Evolutionary conservation across 2,113 vertebrate species (phyloP), one percentile per base, ranked within the genome.

Genomic region (Oryzias curvinotus): DNA sequence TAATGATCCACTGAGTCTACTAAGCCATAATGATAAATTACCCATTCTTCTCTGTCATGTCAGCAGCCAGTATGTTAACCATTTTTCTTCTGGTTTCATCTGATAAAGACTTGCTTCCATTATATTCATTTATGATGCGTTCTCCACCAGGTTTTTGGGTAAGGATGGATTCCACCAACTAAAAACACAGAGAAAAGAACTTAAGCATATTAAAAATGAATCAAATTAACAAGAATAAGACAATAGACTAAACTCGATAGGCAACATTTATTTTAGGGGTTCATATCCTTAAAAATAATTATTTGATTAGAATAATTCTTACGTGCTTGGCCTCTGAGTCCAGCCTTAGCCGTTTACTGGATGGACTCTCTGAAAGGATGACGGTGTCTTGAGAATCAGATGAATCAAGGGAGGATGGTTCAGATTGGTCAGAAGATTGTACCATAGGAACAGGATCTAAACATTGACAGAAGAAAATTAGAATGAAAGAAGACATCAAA

Each of bases 41-140:
- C 71, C 69, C 62, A 71, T 78, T 52, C 14, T 67, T 74, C 13
- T 75, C 74, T 2, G 52, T 68, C 81, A 84, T 42, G 36, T 81
- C 81, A 63, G 78, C 78, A 58, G 54, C 64, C 52, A 80, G 74
- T 5, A 78, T 75, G 74, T 78, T 78, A 23, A 84, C 75, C 65
- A 76, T 57, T 57, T 84, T 70, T 5, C 68, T 52, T 41, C 63
- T 69, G 17, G 50, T 65, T 60, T 68, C 72, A 73, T 81, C 68
- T 13, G 19, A 12, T 14, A 73, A 52, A 13, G 64, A 30, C 44
- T 75, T 72, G 41, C 54, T 74, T 57, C 4, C 48, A n/a, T 65
- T 51, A 50, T 81, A 72, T 59, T 81, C 60, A 57, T 62, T 55
- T 46, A n/a, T 52, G 50, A 73, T 65, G 6, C 14, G 26, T 50